Evolutionary conservation across 2,797 vertebrate species (phyloP), one percentile per base, ranked within the genome.

Genomic region (Aeoliscus strigatus): DNA sequence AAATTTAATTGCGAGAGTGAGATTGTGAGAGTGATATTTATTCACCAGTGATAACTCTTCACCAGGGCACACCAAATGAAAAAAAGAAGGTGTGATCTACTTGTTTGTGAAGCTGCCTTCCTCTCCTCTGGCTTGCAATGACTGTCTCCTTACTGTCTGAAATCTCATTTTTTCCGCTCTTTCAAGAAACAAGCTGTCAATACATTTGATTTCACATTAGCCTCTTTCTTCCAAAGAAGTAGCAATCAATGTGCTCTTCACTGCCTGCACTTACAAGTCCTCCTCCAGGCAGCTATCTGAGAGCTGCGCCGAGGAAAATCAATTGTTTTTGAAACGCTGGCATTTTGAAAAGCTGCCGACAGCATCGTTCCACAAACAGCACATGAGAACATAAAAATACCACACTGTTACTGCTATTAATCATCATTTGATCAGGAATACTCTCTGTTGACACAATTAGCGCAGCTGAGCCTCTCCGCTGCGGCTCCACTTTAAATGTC

Each of bases 121-220:
- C n/a, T n/a, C n/a, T n/a, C n/a, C n/a, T n/a, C n/a, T n/a, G n/a
- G n/a, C n/a, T n/a, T n/a, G n/a, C n/a, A n/a, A n/a, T n/a, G n/a
- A n/a, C n/a, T n/a, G 36, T 23, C 45, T 59, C 39, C 63, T 75
- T 44, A 67, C 64, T 66, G 40, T 52, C 65, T 57, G 29, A 70
- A 72, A 56, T 47, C 41, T 53, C 35, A 4, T 39, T 52, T 49
- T 59, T 46, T 52, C 39, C 45, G 32, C 33, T 23, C 37, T 24
- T 51, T 58, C 60, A 51, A 37, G 41, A 80, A 72, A 71, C 37
- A 65, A 48, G 29, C 50, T 51, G 58, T 77, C 74, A 49, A 81
- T 82, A 73, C 47, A 70, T 82, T 70, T 70, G 60, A 79, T 74
- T 80, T 73, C 60, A 46, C 69, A 78, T 80, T 81, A 73, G 57